These are phyloP conservation scores for Eupithecia dodoneata DNA, from an alignment of 2,888 invertebrate species.

Conservation along the genomic window DNA sequence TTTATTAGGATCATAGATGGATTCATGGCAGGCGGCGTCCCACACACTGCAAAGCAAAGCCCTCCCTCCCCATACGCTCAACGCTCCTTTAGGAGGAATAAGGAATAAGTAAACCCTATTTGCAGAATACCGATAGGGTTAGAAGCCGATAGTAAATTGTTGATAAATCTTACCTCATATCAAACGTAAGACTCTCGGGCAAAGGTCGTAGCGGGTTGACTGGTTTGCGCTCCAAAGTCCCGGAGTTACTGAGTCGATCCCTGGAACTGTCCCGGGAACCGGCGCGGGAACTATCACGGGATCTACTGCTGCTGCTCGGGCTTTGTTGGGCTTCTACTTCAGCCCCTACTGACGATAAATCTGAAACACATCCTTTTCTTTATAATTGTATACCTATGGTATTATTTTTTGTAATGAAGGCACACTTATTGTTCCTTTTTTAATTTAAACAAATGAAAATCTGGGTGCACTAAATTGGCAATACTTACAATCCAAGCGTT, in stretches of 20 bases:
- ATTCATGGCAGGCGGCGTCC: neutral
- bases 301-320: conserved; percentile 63
- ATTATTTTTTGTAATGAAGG: too few species aligned
- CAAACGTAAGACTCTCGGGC: conserved; percentile 93
- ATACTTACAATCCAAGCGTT: conserved; percentile 95
- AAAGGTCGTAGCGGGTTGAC: conserved; percentile 86
- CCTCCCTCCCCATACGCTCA: neutral
- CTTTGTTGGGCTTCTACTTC: conserved; percentile 84
- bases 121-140: neutral
- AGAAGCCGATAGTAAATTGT: neutral
- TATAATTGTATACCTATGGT: neutral
- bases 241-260: conserved; percentile 77
- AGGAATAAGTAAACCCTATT: neutral
- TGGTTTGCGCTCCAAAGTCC: conserved; percentile 75
- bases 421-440: neutral
- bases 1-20: neutral
- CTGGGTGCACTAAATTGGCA: neutral
- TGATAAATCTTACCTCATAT: conserved; percentile 87
- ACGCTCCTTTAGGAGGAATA: neutral
- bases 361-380: conserved; percentile 67
- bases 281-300: conserved; percentile 77
- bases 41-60: too few species aligned
- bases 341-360: conserved; percentile 90
- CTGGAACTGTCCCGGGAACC: conserved; percentile 79
- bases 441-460: neutral